Base-by-base conservation (phyloP, 2,888 invertebrate genomes). In the Xylota segnis region DNA sequence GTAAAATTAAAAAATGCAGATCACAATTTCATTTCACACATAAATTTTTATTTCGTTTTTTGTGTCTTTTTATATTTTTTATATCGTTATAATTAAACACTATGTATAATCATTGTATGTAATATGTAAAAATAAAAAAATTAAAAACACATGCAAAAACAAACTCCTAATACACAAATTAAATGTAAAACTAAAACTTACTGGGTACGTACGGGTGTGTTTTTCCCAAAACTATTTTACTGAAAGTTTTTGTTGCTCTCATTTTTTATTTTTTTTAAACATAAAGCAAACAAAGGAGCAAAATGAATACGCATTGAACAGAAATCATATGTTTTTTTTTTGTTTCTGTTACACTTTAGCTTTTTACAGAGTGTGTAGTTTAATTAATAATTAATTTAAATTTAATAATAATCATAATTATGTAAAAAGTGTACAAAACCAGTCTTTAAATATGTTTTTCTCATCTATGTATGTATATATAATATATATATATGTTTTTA, bases 391-490 rank as follows among this genome's bases (percentile, higher is more conserved):
- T 77, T 78, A 83, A 87, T 86, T 77, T 82, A 82, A 87, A 87
- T 82, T 76, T 87, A 87, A 87, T 83, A 77, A 87, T 87, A 82
- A 87, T 83, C 82, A 87, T 87, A 83, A 87, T 84, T 84, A 84
- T 87, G 87, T 87, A 87, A 84, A 87, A 87, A 87, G 87, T 87
- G 87, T 87, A 87, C 87, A 87, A 87, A 87, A 87, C 87, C 87
- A 87, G 87, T 87, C 87, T 87, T 87, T 84, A 87, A 84, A 87
- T 87, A 87, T 84, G 76, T 79, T 81, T 84, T 86, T 74, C 43
- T 79, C 72, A 59, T 81, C 45, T 87, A 72, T 70, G 32, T 66
- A 32, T 65, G 59, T 58, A 58, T 59, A n/a, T 72, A 70, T 75
- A 65, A 75, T 78, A 72, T 74, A 83, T 68, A 45, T 37, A 47